Evolutionary conservation across 2,113 vertebrate genomes (phyloP), one percentile per base, ranked within the genome.

Genomic region (Nothobranchius furzeri): DNA sequence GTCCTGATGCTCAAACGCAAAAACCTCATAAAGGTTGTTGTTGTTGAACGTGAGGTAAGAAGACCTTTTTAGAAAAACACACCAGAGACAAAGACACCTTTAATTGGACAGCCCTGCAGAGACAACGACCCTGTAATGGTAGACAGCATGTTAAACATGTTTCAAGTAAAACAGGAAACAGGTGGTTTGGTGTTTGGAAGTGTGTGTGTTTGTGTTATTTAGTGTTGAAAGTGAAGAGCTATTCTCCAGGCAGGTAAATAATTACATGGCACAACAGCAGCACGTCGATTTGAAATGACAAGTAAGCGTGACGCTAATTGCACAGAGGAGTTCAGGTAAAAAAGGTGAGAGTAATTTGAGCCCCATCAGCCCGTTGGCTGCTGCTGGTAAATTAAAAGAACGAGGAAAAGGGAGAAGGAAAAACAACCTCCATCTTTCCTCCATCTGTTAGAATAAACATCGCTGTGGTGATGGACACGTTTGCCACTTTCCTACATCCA

Each of bases 241-340:
- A 20, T 69, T 69, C 81, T 81, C 69, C 69, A 56, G 83, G 78
- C 74, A 10, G 75, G 76, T 68, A 74, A 82, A 87, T 87, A 83
- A 89, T 90, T 82, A 84, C 85, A 77, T 12, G 74, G 68, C 54
- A 79, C 79, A 86, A 85, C 82, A 76, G 82, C 76, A 64, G 79
- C 51, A 70, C 79, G 74, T 85, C 83, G 73, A 69, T 79, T 85
- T 69, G 55, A 88, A 77, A 79, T 81, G 85, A 89, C 84, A 74
- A 73, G 77, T 42, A 35, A 80, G 81, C 65, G 61, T 72, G 82
- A 69, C 35, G 53, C 84, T 91, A 87, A 89, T 85, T 89, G 81
- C 53, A n/a, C 60, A 46, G 78, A 79, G 72, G 78, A 81, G 78
- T 55, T 58, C 75, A 77, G 79, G 83, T 90, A 88, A 76, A 7